A percentile compares a stretch with the other conserved stretches of the same genome.
These are phyloP conservation scores for Chroicocephalus ridibundus DNA, from an alignment of 2,113 vertebrate genomes.

Conservation along the genomic window DNA sequence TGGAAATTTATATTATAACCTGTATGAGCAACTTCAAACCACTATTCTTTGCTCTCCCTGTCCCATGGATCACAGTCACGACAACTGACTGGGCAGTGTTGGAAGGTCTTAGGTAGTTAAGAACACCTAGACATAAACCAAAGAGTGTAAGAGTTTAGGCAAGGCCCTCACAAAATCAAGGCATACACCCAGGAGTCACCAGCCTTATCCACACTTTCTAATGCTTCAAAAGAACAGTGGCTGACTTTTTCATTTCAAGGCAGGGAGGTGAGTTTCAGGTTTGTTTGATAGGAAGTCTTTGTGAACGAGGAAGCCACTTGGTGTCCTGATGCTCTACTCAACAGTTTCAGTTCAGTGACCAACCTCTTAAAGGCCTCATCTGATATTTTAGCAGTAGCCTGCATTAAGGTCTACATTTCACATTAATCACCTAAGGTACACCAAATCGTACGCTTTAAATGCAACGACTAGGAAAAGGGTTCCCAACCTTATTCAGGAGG, in stretches of 20 bases:
- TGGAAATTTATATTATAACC: fast-evolving
- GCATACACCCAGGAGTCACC: background rate
- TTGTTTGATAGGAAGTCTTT: background rate
- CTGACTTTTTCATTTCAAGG: background rate
- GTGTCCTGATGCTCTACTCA: background rate
- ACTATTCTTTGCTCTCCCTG: background rate
- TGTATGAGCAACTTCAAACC: background rate
- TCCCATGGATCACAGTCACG: background rate
- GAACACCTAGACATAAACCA: background rate
- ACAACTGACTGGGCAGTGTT: background rate
- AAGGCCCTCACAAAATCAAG: background rate
- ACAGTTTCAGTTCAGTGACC: background rate
- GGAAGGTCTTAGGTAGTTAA: background rate
- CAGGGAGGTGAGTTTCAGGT: background rate
- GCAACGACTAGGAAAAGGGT: background rate
- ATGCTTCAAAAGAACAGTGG: background rate
- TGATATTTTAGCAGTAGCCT: background rate
- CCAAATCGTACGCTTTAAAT: fast-evolving
- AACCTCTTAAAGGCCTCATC: background rate
- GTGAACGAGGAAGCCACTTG: background rate
- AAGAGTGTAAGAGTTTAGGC: background rate
- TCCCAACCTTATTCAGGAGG: conserved; percentile 91
- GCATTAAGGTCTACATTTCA: background rate
- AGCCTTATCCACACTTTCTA: background rate
- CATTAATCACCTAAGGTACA: background rate